Evolutionary conservation across 2,888 invertebrate genomes (phyloP).

Genomic region (Craniophora ligustri): DNA sequence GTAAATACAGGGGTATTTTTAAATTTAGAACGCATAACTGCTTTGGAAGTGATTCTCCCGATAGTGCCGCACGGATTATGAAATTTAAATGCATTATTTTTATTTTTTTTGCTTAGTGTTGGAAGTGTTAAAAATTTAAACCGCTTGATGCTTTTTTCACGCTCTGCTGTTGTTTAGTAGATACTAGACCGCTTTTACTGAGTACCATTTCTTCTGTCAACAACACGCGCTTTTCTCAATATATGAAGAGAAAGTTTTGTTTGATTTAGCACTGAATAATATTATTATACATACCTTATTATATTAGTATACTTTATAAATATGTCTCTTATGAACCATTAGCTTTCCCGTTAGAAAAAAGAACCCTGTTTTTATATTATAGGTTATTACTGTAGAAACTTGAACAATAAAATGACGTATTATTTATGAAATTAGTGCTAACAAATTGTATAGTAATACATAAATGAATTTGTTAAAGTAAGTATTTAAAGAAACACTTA

Average conservation of each 20-base stretch:
- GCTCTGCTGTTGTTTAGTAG: too few species aligned
- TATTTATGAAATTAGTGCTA: slow-evolving; percentile 40
- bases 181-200: too few species aligned
- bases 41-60: slow-evolving; percentile 23
- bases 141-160: not conserved
- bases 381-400: slow-evolving; percentile 19
- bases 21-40: not conserved
- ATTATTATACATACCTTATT: too few species aligned
- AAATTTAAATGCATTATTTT: not conserved
- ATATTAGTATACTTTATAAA: not conserved
- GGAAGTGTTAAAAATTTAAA: not conserved
- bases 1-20: not conserved
- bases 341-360: not conserved
- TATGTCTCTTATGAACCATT: not conserved
- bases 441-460: slow-evolving; percentile 7
- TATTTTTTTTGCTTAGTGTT: too few species aligned
- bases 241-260: too few species aligned
- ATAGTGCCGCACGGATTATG: slow-evolving; percentile 25
- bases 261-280: too few species aligned
- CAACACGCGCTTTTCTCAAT: too few species aligned
- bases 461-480: not conserved
- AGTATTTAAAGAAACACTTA: not conserved
- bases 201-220: too few species aligned
- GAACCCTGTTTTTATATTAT: not conserved
- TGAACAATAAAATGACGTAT: slow-evolving; percentile 50